Base-by-base conservation (phyloP, 2,113 vertebrate genomes). In the Okapia johnstoni region DNA sequence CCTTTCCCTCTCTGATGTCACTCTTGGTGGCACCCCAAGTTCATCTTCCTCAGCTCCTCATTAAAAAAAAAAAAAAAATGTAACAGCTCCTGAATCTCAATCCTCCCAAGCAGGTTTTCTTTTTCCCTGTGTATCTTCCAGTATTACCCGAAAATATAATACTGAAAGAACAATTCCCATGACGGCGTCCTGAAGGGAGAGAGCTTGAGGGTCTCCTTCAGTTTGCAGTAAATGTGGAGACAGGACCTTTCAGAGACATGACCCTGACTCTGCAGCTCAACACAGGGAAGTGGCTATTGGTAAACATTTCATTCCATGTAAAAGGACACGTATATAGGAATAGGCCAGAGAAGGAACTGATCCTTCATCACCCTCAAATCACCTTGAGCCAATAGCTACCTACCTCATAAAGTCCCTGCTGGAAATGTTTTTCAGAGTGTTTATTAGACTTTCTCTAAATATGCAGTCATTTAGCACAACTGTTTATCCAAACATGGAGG, bases 381-480 rank as follows among this genome's bases (percentile, higher is more conserved):
- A 55, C 43, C 61, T 93, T 86, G 92, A 70, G 6, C 33, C 33
- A 91, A 43, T 12, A 66, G 23, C 95, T 89, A 85, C 61, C 16
- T 70, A 23, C 43, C 60, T 95, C 81, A 90, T 90, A 43, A 90
- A 88, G 28, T 93, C 85, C 17, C 66, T 83, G 16, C 23, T 28
- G 40, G 60, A 89, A 61, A 92, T 81, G 85, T 92, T 97, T 96
- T 93, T 85, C 87, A 86, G 36, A 55, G 26, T 73, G n/a, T 50
- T 93, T 97, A 92, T 60, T 85, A 93, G 40, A 85, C 43, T 87
- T 93, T 94, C 50, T 93, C 92, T 93, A 92, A 96, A 90, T 83
- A 46, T 43, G 46, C 7, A 85, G 52, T 89, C 79, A 54, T 81
- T 89, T 79, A 60, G 43, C 40, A 43, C 7, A 93, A 84, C 13